Base-by-base conservation (phyloP, 2,888 invertebrate genomes). In the Netelia fuscicornis region DNA sequence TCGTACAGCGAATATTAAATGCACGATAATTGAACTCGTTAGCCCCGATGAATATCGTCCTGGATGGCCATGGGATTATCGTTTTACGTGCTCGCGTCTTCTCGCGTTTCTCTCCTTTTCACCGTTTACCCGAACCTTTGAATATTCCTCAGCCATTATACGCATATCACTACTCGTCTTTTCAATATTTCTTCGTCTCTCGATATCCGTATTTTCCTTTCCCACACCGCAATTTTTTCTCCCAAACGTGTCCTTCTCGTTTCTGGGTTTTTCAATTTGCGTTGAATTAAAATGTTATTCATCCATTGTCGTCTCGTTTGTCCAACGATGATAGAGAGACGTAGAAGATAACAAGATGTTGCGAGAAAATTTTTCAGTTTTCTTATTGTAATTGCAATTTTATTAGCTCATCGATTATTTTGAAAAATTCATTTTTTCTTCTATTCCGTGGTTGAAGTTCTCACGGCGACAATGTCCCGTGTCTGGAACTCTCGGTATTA, bases 1-100 rank as follows among this genome's bases (percentile, higher is more conserved):
- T 52, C 17, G 25, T 44, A 64, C 25, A 60, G 65, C 37, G 78
- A 67, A 83, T 78, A 78, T 78, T 78, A 78, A 68, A 74, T 78
- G 78, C 78, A 54, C 58, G 25, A 74, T 83, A 79, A 83, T 78
- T 83, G 58, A 79, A 79, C 70, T 83, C 83, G 79, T 79, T 83
- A 83, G 79, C 60, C 58, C 52, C 64, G 42, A 62, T 54, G 48
- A 52, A 64, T 75, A 58, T 9, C 54, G 60, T 62, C 52, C 56
- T 42, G 67, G 67, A 30, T 48, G 48, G 64, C 37, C 42, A 20
- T 13, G 23, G 67, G 65, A 62, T 78, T 78, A 77, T 56, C 52
- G 54, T 70, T 79, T 56, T 75, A 75, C 79, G 70, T 68, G 37
- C 68, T 60, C 68, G 56, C 54, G n/a, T 72, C 52, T 52, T 64